phyloP scores from a whole-genome alignment of 2,113 vertebrate genomes.

The Bostrychus sinensis region DNA sequence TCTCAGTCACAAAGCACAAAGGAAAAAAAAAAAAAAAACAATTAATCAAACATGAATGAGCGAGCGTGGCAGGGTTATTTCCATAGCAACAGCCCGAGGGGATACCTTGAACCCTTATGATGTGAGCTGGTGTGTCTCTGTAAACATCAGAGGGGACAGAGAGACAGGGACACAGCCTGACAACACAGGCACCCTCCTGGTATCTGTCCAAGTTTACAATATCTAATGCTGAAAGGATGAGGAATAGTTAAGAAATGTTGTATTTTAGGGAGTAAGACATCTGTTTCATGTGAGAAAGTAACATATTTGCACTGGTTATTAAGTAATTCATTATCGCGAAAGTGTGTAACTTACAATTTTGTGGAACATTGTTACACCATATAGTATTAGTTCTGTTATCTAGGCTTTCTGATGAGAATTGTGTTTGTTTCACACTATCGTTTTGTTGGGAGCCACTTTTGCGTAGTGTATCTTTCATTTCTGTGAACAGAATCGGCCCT shows the following conservation, averaged over 20 bases:
- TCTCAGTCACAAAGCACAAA: conserved; percentile 61
- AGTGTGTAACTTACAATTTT: too few species aligned
- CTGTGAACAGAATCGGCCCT: conserved; percentile 4
- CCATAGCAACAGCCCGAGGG: conserved; percentile 81
- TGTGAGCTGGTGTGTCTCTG: conserved; percentile 77
- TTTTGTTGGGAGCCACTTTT: too few species aligned
- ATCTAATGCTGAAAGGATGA: conserved; percentile 61
- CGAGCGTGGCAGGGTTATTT: conserved; percentile 76
- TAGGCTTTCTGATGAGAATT: too few species aligned
- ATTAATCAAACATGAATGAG: conserved; percentile 82
- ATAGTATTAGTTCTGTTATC: too few species aligned
- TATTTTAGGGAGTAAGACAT: conserved; percentile 34
- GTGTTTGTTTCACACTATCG: too few species aligned
- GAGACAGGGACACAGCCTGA: conserved; percentile 72
- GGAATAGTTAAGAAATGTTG: conserved; percentile 62
- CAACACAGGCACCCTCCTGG: conserved; percentile 76
- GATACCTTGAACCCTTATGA: conserved; percentile 78
- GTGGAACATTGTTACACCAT: too few species aligned
- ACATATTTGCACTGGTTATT: conserved; percentile 27
- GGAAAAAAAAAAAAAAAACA: conserved; percentile 74
- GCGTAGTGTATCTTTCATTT: background rate
- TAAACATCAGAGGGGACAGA: conserved; percentile 76
- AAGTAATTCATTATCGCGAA: too few species aligned
- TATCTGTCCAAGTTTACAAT: conserved; percentile 77
- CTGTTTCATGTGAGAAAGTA: too few species aligned